Percentiles rank a stretch among this genome's conserved stretches.
Conservation (phyloP, 2,113 vertebrate genomes). For the Crocuta crocuta region DNA sequence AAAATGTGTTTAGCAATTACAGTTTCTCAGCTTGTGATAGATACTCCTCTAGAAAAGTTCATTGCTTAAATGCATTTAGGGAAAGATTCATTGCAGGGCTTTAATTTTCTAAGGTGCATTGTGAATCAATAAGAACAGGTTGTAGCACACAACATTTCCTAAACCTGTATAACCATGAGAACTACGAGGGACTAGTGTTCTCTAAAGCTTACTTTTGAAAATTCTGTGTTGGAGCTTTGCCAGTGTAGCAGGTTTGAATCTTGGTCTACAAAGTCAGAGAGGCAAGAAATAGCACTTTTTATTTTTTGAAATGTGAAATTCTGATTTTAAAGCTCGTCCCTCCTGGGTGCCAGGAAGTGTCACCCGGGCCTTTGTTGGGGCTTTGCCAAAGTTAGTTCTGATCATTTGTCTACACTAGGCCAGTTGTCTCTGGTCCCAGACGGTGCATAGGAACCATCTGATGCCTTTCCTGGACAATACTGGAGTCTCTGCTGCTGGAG, state of each 20-base stretch:
- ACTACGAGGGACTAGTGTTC: neutral
- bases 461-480: neutral
- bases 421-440: neutral
- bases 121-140: neutral
- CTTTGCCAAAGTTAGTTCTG: neutral
- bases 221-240: neutral
- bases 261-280: neutral
- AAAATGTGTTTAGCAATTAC: neutral
- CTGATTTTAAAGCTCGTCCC: neutral
- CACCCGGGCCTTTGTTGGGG: neutral
- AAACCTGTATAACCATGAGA: neutral
- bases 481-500: neutral
- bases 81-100: neutral
- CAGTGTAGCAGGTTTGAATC: neutral
- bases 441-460: no score
- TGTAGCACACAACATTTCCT: neutral
- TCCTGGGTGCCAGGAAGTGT: neutral
- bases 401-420: neutral
- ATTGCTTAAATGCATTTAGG: neutral
- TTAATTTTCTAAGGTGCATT: neutral
- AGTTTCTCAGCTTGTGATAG: neutral
- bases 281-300: neutral
- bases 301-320: neutral
- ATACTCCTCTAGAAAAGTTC: neutral
- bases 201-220: neutral